Evolutionary conservation across 2,113 vertebrate species (phyloP), one percentile per base, ranked within the genome.

Genomic region (Muscicapa adusta): DNA sequence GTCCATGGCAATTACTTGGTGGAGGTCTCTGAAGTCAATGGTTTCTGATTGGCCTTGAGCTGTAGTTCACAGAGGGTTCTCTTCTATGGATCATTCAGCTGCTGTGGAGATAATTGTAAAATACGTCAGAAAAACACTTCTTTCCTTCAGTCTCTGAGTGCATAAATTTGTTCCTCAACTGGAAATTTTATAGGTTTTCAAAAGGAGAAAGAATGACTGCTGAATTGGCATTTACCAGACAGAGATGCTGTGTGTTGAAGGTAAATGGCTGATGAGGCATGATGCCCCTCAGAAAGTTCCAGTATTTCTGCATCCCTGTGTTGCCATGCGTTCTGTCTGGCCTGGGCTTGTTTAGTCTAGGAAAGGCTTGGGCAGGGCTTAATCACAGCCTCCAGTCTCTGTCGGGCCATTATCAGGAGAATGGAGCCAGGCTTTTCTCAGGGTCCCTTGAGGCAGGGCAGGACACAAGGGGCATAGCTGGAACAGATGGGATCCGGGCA

Each of bases 201-300:
- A 23, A 16, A 0, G 1, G 40, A 60, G 53, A 25, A 68, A 34
- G 26, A 18, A 1, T 71, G 38, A n/a, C 43, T 1, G 1, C 33
- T 45, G 36, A 42, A 29, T 16, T 51, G 48, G 36, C 17, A 17
- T 79, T 18, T 68, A n/a, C 11, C 54, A 61, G 38, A 3, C 50
- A 18, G 48, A 72, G 31, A 12, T 43, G 24, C 34, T 34, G 13
- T 6, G 54, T 56, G 22, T 31, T 68, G 47, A 18, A 47, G 67
- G 5, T 42, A 17, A 75, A 33, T n/a, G 47, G 12, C 38, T 50
- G 70, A 13, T 62, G 70, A 20, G 53, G 22, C 58, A 1, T 22
- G 50, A 28, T 65, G 60, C 77, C 47, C 47, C 19, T 4, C 1
- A 50, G 73, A 58, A 12, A 42, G 18, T 42, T 62, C 28, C 43